These are phyloP conservation scores for Venusia cambrica DNA, from an alignment of 2,888 invertebrate species.

Conservation along the genomic window DNA sequence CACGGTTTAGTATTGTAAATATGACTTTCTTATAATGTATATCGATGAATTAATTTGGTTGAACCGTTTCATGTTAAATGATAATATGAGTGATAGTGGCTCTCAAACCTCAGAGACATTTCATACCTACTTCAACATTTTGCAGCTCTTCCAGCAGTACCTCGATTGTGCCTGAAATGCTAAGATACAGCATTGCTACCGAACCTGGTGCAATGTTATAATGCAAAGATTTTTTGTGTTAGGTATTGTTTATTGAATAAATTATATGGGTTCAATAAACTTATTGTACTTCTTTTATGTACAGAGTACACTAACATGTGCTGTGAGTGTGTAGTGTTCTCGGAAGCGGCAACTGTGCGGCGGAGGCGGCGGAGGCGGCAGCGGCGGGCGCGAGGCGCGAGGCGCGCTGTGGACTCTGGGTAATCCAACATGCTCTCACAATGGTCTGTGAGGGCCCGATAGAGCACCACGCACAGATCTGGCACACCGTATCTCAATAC, in stretches of 20 bases:
- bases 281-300: conserved; percentile 8
- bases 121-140: too few species aligned
- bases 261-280: conserved; percentile 17
- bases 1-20: conserved; percentile 3
- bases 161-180: too few species aligned
- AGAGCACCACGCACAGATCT: conserved; percentile 35
- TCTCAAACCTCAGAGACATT: too few species aligned
- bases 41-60: too few species aligned
- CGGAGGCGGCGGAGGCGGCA: conserved; percentile 41
- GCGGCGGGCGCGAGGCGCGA: conserved; percentile 53
- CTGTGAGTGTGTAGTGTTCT: conserved; percentile 25
- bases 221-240: too few species aligned
- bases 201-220: too few species aligned
- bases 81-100: too few species aligned
- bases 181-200: too few species aligned
- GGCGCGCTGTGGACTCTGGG: conserved; percentile 40
- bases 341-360: conserved; percentile 18
- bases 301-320: conserved; percentile 24
- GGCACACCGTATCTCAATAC: too few species aligned
- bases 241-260: too few species aligned
- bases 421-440: conserved; percentile 71
- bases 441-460: conserved; percentile 45
- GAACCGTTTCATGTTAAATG: too few species aligned
- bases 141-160: too few species aligned
- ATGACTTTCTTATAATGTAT: conserved; percentile 1